These are phyloP conservation scores for Eudasyphora cyanicolor DNA, from an alignment of 2,888 invertebrate genomes.

Conservation along the genomic window DNA sequence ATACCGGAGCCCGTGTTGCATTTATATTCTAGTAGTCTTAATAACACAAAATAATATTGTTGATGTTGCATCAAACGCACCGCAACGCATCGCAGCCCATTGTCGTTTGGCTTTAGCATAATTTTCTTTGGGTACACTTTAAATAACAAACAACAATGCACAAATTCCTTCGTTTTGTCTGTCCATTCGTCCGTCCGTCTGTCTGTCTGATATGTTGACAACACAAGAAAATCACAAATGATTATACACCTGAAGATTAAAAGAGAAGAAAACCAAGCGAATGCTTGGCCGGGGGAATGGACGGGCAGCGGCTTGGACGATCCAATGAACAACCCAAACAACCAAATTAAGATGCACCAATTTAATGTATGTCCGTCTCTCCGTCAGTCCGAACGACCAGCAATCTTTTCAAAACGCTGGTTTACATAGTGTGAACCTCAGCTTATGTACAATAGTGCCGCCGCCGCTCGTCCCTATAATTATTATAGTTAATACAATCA, in stretches of 20 bases:
- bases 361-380: neutral
- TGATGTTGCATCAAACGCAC: slow-evolving; percentile 63
- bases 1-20: slow-evolving; percentile 4
- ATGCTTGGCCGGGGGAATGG: slow-evolving; percentile 49
- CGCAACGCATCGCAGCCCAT: slow-evolving; percentile 45
- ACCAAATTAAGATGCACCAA: slow-evolving; percentile 28
- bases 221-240: slow-evolving; percentile 77
- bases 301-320: slow-evolving; percentile 63
- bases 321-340: slow-evolving; percentile 33
- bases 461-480: neutral
- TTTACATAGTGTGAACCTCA: slow-evolving; percentile 51
- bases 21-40: slow-evolving; percentile 34
- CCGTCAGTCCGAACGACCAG: neutral
- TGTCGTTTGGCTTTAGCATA: slow-evolving; percentile 36
- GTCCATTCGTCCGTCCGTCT: neutral
- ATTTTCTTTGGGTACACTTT: slow-evolving; percentile 59
- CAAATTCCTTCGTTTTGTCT: neutral
- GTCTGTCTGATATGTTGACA: slow-evolving; percentile 78
- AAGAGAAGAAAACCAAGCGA: slow-evolving; percentile 66
- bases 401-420: neutral
- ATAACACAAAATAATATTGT: slow-evolving; percentile 29
- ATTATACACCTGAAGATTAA: slow-evolving; percentile 77
- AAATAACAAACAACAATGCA: slow-evolving; percentile 54
- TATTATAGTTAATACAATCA: slow-evolving; percentile 30
- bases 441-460: neutral